phyloP scores from a whole-genome alignment of 1,140 invertebrate genomes.

The Contarinia nasturtii region DNA sequence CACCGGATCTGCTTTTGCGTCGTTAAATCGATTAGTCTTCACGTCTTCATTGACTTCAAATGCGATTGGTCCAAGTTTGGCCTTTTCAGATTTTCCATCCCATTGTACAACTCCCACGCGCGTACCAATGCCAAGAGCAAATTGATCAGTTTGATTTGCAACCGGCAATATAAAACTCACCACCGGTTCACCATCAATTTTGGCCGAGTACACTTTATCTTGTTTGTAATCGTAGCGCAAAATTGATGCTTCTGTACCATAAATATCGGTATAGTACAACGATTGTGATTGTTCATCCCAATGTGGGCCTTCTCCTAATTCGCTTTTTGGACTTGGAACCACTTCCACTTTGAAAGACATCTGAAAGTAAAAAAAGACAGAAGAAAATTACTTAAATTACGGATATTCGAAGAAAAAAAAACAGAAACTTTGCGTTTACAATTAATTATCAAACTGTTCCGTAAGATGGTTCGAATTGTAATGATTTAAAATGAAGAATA shows the following conservation, averaged over 20 bases:
- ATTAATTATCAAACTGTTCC: no score
- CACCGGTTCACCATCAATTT: not conserved
- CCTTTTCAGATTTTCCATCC: conserved; percentile 1
- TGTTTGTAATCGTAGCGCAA: conserved; percentile 2
- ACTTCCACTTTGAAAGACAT: no score
- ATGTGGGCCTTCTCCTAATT: conserved; percentile 36
- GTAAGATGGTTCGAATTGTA: no score
- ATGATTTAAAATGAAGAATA: no score
- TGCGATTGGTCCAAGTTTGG: not conserved
- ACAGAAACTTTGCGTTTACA: no score
- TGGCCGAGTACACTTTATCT: conserved; percentile 1
- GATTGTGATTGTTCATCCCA: conserved; percentile 33
- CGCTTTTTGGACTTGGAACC: no score
- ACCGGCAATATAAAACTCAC: conserved; percentile 2
- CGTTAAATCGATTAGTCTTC: conserved; percentile 2
- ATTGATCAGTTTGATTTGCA: not conserved
- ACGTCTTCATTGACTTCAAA: not conserved
- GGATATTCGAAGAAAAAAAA: no score
- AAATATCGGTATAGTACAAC: conserved; percentile 31
- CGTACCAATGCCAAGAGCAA: not conserved
- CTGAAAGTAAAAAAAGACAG: no score
- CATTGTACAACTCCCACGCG: not conserved
- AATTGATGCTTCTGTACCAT: conserved; percentile 7
- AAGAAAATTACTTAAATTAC: no score
- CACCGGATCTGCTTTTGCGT: conserved; percentile 1